Conservation (phyloP, 1,140 invertebrate species). For the Bradynema listronoti region DNA sequence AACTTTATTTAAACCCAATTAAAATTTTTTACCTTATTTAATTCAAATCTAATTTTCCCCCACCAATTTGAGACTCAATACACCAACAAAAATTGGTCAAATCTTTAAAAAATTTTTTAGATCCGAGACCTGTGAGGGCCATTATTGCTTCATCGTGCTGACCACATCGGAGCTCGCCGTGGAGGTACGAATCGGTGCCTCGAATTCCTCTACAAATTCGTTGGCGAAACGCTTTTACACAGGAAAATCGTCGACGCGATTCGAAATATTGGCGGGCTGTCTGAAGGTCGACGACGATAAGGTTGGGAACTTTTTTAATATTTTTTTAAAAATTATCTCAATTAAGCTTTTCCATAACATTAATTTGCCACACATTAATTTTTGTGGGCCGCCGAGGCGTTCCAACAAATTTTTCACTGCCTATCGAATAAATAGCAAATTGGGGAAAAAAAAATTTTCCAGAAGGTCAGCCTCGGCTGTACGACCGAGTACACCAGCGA, state of each 20-base stretch:
- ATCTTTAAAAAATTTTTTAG: slow-evolving; percentile 38
- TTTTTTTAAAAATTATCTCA: neutral
- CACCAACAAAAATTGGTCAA: no score
- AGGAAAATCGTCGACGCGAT: slow-evolving; percentile 37
- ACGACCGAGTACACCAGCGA: slow-evolving; percentile 52
- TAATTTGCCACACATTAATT: no score
- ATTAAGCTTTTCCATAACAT: no score
- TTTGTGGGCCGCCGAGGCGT: neutral
- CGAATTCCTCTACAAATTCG: neutral
- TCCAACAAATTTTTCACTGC: neutral
- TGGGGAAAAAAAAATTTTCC: no score
- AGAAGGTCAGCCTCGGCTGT: slow-evolving; percentile 53
- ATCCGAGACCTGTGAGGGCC: slow-evolving; percentile 56
- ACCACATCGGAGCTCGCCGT: slow-evolving; percentile 53
- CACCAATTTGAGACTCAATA: no score
- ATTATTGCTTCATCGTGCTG: slow-evolving; percentile 53
- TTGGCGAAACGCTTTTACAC: slow-evolving; percentile 30
- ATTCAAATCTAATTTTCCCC: no score
- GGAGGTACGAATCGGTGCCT: slow-evolving; percentile 21
- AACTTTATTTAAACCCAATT: no score
- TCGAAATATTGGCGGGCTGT: slow-evolving; percentile 54
- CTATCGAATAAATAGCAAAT: no score
- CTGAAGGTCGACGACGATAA: slow-evolving; percentile 56
- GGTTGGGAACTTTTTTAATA: no score
- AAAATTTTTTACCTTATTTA: no score